Evolutionary conservation across 2,888 invertebrate species (phyloP), one percentile per base, ranked within the genome.

Genomic region (Drosophila gaucha): DNA sequence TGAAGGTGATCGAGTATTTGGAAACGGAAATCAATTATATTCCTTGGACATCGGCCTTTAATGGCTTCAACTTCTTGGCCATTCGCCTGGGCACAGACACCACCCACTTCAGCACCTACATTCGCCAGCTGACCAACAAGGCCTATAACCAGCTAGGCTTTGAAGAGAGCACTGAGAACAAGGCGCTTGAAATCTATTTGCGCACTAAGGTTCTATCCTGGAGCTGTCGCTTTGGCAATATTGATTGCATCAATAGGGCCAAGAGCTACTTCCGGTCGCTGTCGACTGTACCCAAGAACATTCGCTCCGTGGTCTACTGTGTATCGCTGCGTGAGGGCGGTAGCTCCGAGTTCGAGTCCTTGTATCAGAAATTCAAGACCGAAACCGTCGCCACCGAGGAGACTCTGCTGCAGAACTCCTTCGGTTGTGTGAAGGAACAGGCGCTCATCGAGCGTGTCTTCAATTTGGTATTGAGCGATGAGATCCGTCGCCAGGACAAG

Each of bases 31-130:
- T 91, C 0, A 93, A 95, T 12, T 96, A 96, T 80, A 92, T 95
- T n/a, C 96, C 97, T 0, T 97, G 97, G 97, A 92, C 93, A 5
- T 93, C 96, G 0, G 95, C 95, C 0, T 92, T 93, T 43, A 92
- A 88, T 33, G 92, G 91, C 0, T 90, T 93, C 24, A 80, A 78
- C 4, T 93, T 87, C 70, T 56, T 93, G 26, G 77, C 88, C 22
- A 85, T 84, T 9, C 90, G 90, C 4, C 58, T 91, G 52, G 91
- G 89, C 20, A 71, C 65, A 0, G 86, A 90, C 5, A 86, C 86
- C 6, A 10, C 20, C 1, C 44, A 84, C 22, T 90, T 91, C 57
- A 76, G 78, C 6, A 65, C 33, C 3, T 94, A 93, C 74, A 86
- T 95, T 24, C 78, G 92, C 35, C 80, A 89, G 0, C 87, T 94